Evolutionary conservation across 2,797 vertebrate species (phyloP).

Genomic region (Acomys russatus): DNA sequence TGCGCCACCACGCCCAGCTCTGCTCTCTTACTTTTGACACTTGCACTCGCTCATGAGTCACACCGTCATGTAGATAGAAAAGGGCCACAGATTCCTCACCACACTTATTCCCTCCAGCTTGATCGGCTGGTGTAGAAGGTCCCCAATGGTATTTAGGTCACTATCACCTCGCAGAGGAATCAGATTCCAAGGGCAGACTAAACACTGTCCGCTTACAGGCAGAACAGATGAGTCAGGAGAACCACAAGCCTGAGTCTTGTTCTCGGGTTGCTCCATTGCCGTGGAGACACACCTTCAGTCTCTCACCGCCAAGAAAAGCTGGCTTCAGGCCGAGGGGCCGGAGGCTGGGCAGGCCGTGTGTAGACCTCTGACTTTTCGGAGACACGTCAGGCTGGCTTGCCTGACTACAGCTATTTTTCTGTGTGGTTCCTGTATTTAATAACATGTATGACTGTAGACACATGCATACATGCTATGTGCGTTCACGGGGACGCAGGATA

Average conservation of each 20-base stretch:
- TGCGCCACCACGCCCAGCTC: too few relatives aligned
- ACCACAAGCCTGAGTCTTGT: slow-evolving; percentile 5
- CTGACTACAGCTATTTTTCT: neutral
- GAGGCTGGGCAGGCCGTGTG: neutral
- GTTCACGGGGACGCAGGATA: neutral
- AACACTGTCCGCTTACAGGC: neutral
- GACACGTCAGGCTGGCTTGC: neutral
- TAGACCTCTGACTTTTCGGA: neutral
- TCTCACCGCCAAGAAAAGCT: neutral
- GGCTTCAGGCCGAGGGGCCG: neutral
- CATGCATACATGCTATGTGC: neutral
- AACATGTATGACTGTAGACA: neutral
- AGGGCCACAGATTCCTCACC: slow-evolving; percentile 37
- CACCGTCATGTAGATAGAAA: neutral
- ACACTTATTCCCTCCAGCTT: neutral
- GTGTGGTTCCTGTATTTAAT: neutral
- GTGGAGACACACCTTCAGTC: neutral
- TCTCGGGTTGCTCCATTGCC: neutral
- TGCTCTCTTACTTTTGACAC: slow-evolving; percentile 50
- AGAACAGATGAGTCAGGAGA: neutral
- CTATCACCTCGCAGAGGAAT: slow-evolving; percentile 64
- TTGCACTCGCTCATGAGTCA: slow-evolving; percentile 20
- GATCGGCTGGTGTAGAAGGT: slow-evolving; percentile 4
- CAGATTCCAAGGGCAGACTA: slow-evolving; percentile 26
- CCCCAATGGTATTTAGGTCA: slow-evolving; percentile 26